Percentiles rank a stretch among this genome's conserved stretches.
These are phyloP conservation scores for Arrhopalites spinosus DNA, from an alignment of 2,888 invertebrate genomes.

Conservation along the genomic window DNA sequence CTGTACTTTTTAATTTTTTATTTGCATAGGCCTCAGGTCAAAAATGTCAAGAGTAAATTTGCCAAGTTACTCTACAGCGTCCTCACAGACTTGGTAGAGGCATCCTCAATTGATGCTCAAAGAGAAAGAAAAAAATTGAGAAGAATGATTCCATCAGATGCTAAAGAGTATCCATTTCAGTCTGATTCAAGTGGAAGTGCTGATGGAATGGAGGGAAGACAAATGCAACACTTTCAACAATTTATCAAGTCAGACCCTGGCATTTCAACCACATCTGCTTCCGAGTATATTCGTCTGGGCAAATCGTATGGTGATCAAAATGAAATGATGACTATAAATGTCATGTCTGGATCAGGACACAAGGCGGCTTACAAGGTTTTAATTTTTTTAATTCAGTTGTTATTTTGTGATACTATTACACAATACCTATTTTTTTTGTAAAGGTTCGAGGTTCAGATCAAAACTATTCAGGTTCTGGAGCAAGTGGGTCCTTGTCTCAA, in stretches of 20 bases:
- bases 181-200: constrained; percentile 5
- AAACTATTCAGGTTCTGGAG: background rate
- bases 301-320: constrained; percentile 24
- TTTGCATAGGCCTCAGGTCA: constrained; percentile 42
- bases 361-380: constrained; percentile 31
- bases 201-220: background rate
- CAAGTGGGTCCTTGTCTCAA: background rate
- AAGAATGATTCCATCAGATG: constrained; percentile 29
- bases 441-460: background rate
- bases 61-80: constrained; percentile 49
- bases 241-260: constrained; percentile 14
- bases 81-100: constrained; percentile 42
- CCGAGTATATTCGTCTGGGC: constrained; percentile 28
- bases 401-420: background rate
- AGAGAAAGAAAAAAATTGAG: constrained; percentile 34
- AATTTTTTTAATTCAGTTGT: background rate
- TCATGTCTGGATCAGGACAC: constrained; percentile 21
- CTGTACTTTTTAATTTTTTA: too few relatives aligned
- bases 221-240: constrained; percentile 15
- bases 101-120: constrained; percentile 34
- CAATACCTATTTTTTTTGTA: background rate
- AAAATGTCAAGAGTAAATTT: constrained; percentile 46
- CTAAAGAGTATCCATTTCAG: constrained; percentile 33
- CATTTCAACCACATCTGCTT: constrained; percentile 8
- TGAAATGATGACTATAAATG: constrained; percentile 35